These are phyloP conservation scores for Poecilia latipinna DNA, from an alignment of 2,113 vertebrate genomes.

Conservation along the genomic window DNA sequence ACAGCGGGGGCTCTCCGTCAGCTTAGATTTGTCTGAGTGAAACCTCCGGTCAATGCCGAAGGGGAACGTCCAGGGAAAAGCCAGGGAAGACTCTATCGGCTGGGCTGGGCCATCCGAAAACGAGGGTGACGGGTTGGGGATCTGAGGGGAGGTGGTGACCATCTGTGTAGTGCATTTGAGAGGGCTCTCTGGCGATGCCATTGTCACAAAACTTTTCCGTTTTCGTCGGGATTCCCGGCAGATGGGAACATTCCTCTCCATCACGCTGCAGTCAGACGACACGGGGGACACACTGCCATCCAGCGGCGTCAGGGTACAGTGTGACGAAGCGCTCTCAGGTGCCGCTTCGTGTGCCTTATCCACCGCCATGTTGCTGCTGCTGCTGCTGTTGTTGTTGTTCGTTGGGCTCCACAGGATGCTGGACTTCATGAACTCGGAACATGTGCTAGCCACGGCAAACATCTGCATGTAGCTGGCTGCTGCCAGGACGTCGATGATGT, in stretches of 20 bases:
- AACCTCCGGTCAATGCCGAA: slow-evolving; percentile 94
- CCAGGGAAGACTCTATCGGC: slow-evolving; percentile 92
- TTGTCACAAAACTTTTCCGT: slow-evolving; percentile 92
- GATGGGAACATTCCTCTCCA: slow-evolving; percentile 91
- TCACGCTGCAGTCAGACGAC: slow-evolving; percentile 95
- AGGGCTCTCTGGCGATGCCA: slow-evolving; percentile 91
- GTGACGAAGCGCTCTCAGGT: slow-evolving; percentile 85
- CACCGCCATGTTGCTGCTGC: slow-evolving; percentile 78
- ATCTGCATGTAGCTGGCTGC: slow-evolving; percentile 99
- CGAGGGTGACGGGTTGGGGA: slow-evolving; percentile 90
- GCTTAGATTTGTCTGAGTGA: slow-evolving; percentile 92
- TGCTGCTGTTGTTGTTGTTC: slow-evolving; percentile 57
- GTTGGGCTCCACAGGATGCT: slow-evolving; percentile 94
- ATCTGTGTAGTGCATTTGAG: slow-evolving; percentile 91
- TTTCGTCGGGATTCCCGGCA: slow-evolving; percentile 94
- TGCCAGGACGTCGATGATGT: slow-evolving; percentile 97
- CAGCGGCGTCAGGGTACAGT: slow-evolving; percentile 88
- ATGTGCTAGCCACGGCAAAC: slow-evolving; percentile 97
- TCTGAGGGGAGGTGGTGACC: slow-evolving; percentile 90
- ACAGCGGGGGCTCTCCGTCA: slow-evolving; percentile 89
- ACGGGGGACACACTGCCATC: slow-evolving; percentile 96
- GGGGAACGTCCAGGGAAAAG: slow-evolving; percentile 98
- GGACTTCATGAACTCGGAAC: slow-evolving; percentile 99
- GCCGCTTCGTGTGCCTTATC: slow-evolving; percentile 88
- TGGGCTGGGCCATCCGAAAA: slow-evolving; percentile 90